Percentiles rank a stretch among this genome's conserved stretches.
Conservation (phyloP, 2,888 invertebrate genomes). For the Atethmia centrago region DNA sequence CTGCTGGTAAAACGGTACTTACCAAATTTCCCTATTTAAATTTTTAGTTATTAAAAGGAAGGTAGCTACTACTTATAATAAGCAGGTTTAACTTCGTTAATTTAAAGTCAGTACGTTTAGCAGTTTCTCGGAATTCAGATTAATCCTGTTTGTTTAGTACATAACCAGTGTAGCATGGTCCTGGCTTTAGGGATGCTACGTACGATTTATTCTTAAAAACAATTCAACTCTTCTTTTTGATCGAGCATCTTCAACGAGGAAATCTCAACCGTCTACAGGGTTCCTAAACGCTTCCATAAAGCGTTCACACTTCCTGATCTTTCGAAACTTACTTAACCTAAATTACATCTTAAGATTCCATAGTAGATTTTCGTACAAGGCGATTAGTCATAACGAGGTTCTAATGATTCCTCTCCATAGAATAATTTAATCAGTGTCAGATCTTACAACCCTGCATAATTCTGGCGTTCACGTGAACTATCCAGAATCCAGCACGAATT, state of each 20-base stretch:
- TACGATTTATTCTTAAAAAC: background rate
- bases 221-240: background rate
- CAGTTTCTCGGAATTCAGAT: constrained; percentile 34
- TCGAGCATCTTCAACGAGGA: background rate
- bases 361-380: background rate
- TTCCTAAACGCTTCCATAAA: background rate
- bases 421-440: constrained; percentile 5
- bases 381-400: constrained; percentile 17
- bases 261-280: background rate
- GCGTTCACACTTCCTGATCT: background rate
- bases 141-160: constrained; percentile 49
- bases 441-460: constrained; percentile 44
- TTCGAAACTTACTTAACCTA: background rate
- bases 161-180: constrained; percentile 13
- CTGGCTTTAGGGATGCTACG: constrained; percentile 25
- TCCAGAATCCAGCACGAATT: constrained; percentile 60
- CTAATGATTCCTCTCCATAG: constrained; percentile 7
- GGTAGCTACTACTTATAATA: constrained; percentile 20
- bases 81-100: constrained; percentile 45
- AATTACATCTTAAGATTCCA: background rate
- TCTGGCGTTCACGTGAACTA: constrained; percentile 53
- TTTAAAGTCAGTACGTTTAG: constrained; percentile 50
- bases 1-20: background rate
- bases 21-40: constrained; percentile 5
- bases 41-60: constrained; percentile 21